Evolutionary conservation across 2,888 invertebrate genomes (phyloP).

Genomic region (Drosophila macrospina): DNA sequence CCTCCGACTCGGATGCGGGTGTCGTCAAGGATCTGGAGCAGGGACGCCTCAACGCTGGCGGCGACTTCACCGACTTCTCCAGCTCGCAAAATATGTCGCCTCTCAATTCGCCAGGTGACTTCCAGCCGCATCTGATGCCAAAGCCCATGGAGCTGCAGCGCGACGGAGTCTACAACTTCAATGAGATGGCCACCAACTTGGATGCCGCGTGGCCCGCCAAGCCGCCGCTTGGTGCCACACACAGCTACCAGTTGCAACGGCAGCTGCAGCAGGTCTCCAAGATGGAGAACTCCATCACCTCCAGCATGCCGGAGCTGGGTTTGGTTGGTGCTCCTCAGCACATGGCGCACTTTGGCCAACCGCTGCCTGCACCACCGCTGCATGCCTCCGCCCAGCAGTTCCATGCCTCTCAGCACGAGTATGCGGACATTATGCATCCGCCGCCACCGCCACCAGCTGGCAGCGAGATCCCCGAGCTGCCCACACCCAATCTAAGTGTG

Average conservation of each 20-base stretch:
- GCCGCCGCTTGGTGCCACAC: slow-evolving; percentile 75
- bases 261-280: slow-evolving; percentile 82
- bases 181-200: slow-evolving; percentile 86
- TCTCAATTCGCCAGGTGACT: slow-evolving; percentile 83
- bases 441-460: slow-evolving; percentile 61
- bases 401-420: slow-evolving; percentile 68
- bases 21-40: slow-evolving; percentile 83
- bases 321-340: slow-evolving; percentile 49
- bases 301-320: slow-evolving; percentile 58
- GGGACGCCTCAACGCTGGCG: slow-evolving; percentile 37
- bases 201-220: slow-evolving; percentile 87
- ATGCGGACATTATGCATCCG: slow-evolving; percentile 68
- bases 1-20: slow-evolving; percentile 88
- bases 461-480: slow-evolving; percentile 83
- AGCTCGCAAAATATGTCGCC: slow-evolving; percentile 84
- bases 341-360: slow-evolving; percentile 67
- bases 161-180: slow-evolving; percentile 87
- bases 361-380: slow-evolving; percentile 54
- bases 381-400: slow-evolving; percentile 59
- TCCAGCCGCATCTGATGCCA: slow-evolving; percentile 78
- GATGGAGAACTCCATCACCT: slow-evolving; percentile 81
- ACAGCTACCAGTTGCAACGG: slow-evolving; percentile 80
- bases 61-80: slow-evolving; percentile 83
- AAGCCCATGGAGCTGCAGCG: slow-evolving; percentile 81
- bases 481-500: slow-evolving; percentile 86